Percentiles rank a stretch among this genome's conserved stretches.
phyloP scores from a whole-genome alignment of 2,113 vertebrate genomes.

The Ornithorhynchus anatinus region DNA sequence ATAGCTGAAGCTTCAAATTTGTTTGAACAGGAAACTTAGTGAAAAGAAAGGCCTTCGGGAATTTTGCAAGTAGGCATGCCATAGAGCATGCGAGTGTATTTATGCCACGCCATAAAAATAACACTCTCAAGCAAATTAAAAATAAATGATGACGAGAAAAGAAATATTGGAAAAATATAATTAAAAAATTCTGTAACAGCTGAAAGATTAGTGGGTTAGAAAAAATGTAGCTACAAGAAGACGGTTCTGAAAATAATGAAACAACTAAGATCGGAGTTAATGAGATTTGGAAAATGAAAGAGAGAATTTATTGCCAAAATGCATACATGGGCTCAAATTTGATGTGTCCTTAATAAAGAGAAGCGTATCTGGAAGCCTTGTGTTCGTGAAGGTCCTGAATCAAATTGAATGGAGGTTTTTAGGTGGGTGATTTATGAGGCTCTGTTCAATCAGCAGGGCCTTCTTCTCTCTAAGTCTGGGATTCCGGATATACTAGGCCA shows the following conservation, averaged over 20 bases:
- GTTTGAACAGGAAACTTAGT: neutral
- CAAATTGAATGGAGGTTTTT: neutral
- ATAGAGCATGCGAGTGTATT: neutral
- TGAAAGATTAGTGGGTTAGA: constrained; percentile 51
- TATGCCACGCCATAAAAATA: constrained; percentile 36
- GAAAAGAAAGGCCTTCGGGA: neutral
- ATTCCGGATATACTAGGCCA: constrained; percentile 5
- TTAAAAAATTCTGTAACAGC: constrained; percentile 49
- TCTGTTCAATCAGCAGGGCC: neutral
- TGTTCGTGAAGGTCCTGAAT: neutral
- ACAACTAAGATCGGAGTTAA: constrained; percentile 56
- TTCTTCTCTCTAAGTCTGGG: neutral
- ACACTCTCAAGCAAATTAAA: constrained; percentile 47
- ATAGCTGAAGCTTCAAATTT: too few species aligned
- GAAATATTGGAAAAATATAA: constrained; percentile 58
- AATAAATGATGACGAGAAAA: constrained; percentile 50
- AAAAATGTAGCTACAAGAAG: constrained; percentile 43
- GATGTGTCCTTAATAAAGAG: constrained; percentile 2
- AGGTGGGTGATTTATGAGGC: neutral
- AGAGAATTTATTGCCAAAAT: constrained; percentile 40
- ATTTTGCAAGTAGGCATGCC: neutral
- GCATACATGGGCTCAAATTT: constrained; percentile 7
- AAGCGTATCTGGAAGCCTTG: neutral
- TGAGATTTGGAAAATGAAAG: constrained; percentile 62
- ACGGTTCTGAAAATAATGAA: constrained; percentile 63